These are phyloP conservation scores for Callospermophilus lateralis DNA, from an alignment of 2,113 vertebrate species.

Conservation along the genomic window DNA sequence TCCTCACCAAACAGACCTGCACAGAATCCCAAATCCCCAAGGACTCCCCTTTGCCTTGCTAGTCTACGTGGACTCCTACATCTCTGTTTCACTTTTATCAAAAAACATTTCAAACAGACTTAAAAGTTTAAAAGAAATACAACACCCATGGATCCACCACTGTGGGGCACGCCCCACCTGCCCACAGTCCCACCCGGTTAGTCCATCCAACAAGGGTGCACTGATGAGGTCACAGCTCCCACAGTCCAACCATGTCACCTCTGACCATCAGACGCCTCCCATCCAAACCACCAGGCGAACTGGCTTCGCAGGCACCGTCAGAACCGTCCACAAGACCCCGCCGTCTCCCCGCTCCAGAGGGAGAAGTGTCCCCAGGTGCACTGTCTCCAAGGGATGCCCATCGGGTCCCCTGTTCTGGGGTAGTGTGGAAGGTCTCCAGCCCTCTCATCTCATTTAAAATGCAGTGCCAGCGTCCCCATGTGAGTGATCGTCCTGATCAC, in stretches of 20 bases:
- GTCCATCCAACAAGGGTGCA: no score
- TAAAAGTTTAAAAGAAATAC: not conserved
- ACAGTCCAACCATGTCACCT: no score
- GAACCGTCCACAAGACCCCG: not conserved
- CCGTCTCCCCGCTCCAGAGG: not conserved
- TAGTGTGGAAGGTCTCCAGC: not conserved
- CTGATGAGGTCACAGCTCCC: no score
- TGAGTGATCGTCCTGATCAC: not conserved
- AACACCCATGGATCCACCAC: not conserved
- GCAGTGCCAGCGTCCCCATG: not conserved
- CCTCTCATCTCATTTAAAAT: not conserved
- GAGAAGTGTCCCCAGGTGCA: not conserved
- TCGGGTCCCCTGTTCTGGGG: not conserved
- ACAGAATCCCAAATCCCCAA: not conserved
- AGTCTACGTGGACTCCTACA: not conserved
- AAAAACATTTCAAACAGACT: not conserved
- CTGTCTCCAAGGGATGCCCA: not conserved
- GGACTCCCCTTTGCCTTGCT: not conserved
- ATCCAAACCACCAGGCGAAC: not conserved
- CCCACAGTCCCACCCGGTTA: no score
- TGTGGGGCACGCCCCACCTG: not conserved
- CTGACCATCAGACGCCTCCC: no score
- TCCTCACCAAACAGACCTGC: not conserved
- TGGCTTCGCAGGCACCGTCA: not conserved
- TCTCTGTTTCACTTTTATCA: not conserved